Base-by-base conservation (phyloP, 2,888 invertebrate species). In the Ectemnius continuus region DNA sequence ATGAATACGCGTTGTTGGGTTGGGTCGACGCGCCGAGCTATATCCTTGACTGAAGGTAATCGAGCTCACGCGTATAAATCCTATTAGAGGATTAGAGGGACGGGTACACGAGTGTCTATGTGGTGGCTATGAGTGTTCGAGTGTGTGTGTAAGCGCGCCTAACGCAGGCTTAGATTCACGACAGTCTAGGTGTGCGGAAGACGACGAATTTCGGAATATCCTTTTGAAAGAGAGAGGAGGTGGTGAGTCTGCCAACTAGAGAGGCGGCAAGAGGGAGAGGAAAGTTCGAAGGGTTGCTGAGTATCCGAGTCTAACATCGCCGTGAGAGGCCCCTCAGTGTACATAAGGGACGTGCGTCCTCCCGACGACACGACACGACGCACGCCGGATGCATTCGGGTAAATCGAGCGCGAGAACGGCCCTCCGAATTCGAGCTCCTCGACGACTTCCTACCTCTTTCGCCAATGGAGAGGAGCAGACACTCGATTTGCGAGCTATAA, bases 401-500 rank as follows among this genome's bases (percentile, higher is more conserved):
- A 84, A 86, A 86, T 83, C 80, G 85, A 85, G 78, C 91, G 84
- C 91, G 81, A 82, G 75, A 82, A 81, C 86, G 77, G 79, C 77
- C 78, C 88, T 85, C 85, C 87, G 86, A 89, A 89, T 91, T 89
- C 88, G 87, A 85, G 86, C 87, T 88, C 86, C 90, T 89, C 52
- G n/a, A 89, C 92, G 91, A 92, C 92, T 92, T 92, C 76, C 78
- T 62, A 63, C 36, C 71, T 61, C 66, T 16, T 63, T 47, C 61
- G 59, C 65, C 60, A 20, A 65, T 26, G 11, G 8, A 52, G 61
- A 70, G 61, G 36, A 57, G 59, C 61, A 61, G 80, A 91, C 92
- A 91, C 92, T 91, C 92, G 91, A 92, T 92, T 92, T 91, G 91
- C 91, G 91, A 91, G 91, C 92, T 90, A 92, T 92, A 92, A 92